Conservation (phyloP, 2,797 vertebrate species). For the Xyrichtys novacula region DNA sequence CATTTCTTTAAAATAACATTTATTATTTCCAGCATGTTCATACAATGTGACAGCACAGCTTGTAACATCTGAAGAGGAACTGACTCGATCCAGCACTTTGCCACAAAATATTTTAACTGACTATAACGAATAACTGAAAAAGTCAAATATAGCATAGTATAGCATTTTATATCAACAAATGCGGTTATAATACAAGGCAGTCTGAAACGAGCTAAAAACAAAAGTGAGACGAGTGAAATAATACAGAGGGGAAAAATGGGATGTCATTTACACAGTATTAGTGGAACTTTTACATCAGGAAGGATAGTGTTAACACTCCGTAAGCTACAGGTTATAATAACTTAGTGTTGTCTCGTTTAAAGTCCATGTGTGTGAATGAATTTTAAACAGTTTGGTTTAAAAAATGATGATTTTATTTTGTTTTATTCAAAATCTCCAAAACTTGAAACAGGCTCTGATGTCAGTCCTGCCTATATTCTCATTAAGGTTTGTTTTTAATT, state of each 20-base stretch:
- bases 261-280: conserved; percentile 80
- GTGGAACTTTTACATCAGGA: conserved; percentile 80
- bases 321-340: conserved; percentile 83
- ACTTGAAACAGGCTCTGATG: conserved; percentile 20
- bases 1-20: conserved; percentile 95
- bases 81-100: conserved; percentile 84
- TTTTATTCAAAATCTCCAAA: conserved; percentile 33
- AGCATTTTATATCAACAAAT: conserved; percentile 83
- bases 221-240: conserved; percentile 75
- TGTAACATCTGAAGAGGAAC: conserved; percentile 86
- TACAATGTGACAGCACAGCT: conserved; percentile 87
- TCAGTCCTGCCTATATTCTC: too few species aligned
- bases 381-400: too few species aligned
- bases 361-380: conserved; percentile 29
- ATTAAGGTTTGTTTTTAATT: conserved; percentile 37
- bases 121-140: conserved; percentile 81
- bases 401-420: too few species aligned
- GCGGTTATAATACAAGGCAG: conserved; percentile 83
- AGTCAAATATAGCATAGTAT: conserved; percentile 85
- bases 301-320: conserved; percentile 74
- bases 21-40: conserved; percentile 99
- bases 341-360: conserved; percentile 78
- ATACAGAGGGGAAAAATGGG: conserved; percentile 48
- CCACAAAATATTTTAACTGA: conserved; percentile 79
- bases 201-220: conserved; percentile 63